Evolutionary conservation across 2,888 invertebrate genomes (phyloP).

Genomic region (Drosophila pseudotalamancana): DNA sequence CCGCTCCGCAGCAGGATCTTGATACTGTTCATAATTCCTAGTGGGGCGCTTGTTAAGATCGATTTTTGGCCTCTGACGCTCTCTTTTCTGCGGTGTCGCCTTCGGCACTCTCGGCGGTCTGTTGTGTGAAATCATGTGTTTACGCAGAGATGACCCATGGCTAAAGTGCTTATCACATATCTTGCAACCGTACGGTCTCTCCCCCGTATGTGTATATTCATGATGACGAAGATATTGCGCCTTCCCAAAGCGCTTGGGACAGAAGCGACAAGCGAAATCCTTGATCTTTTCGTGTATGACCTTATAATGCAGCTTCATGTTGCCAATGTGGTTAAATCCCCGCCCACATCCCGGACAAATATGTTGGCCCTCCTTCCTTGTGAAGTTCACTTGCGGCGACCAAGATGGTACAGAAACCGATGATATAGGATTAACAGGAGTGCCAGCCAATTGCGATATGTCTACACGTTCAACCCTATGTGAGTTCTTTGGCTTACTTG

Average conservation of each 20-base stretch:
- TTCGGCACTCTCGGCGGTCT: conserved; percentile 53
- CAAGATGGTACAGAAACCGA: conserved; percentile 80
- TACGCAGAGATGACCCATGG: conserved; percentile 79
- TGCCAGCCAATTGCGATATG: conserved; percentile 79
- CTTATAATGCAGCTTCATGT: conserved; percentile 80
- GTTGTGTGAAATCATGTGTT: conserved; percentile 79
- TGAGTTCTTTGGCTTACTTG: conserved; percentile 66
- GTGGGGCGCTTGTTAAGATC: conserved; percentile 25
- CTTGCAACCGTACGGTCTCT: conserved; percentile 80
- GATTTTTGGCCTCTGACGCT: conserved; percentile 19
- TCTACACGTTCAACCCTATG: conserved; percentile 80
- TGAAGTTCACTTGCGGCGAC: conserved; percentile 81
- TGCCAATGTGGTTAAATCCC: conserved; percentile 81
- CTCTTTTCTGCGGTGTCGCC: conserved; percentile 1
- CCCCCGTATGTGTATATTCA: conserved; percentile 83
- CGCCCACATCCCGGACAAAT: conserved; percentile 81
- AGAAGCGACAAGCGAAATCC: conserved; percentile 81
- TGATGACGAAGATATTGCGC: conserved; percentile 82
- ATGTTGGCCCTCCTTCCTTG: conserved; percentile 82
- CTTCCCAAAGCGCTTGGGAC: conserved; percentile 82
- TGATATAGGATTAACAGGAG: conserved; percentile 79
- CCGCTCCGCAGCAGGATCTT: conserved; percentile 68
- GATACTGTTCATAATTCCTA: conserved; percentile 65
- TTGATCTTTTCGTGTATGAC: conserved; percentile 82
- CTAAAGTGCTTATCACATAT: conserved; percentile 80